These are phyloP conservation scores for Electrona antarctica DNA, from an alignment of 2,113 vertebrate genomes.

Conservation along the genomic window DNA sequence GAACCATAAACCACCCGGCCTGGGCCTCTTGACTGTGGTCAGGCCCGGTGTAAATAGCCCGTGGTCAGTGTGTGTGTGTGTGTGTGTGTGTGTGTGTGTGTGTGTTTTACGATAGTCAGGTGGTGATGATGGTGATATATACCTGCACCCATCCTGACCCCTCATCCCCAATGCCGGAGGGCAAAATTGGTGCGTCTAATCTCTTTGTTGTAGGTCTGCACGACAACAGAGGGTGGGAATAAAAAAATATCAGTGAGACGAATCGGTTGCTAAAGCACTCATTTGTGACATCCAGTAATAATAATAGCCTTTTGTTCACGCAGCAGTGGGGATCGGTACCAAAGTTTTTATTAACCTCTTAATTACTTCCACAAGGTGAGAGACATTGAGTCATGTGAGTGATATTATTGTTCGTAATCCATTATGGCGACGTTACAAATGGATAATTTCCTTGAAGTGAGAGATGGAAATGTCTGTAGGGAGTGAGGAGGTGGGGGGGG, in stretches of 20 bases:
- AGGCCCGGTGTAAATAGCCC: slow-evolving; percentile 29
- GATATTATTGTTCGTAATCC: slow-evolving; percentile 49
- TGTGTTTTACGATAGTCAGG: slow-evolving; percentile 22
- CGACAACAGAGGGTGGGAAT: neutral
- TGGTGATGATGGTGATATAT: slow-evolving; percentile 43
- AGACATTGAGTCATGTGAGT: slow-evolving; percentile 21
- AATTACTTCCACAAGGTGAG: slow-evolving; percentile 41
- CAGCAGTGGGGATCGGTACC: slow-evolving; percentile 7
- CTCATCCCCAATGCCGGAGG: neutral
- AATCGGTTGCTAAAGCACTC: slow-evolving; percentile 4
- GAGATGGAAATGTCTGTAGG: slow-evolving; percentile 8
- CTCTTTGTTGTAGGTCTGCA: neutral
- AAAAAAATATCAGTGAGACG: slow-evolving; percentile 20
- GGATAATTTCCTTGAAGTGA: slow-evolving; percentile 28
- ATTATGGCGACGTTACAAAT: slow-evolving; percentile 41
- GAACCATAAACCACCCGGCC: slow-evolving; percentile 33
- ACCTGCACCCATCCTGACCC: slow-evolving; percentile 49
- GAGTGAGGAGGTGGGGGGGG: neutral
- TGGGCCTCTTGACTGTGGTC: slow-evolving; percentile 17
- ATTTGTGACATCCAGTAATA: slow-evolving; percentile 14
- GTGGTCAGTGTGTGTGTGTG: neutral
- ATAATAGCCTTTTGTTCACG: slow-evolving; percentile 19
- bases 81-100: neutral
- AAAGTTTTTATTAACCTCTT: slow-evolving; percentile 28
- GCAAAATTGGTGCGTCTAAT: slow-evolving; percentile 17